A percentile compares a stretch with the other conserved stretches of the same genome.
phyloP scores from a whole-genome alignment of 2,113 vertebrate genomes.

The Bombycilla garrulus region DNA sequence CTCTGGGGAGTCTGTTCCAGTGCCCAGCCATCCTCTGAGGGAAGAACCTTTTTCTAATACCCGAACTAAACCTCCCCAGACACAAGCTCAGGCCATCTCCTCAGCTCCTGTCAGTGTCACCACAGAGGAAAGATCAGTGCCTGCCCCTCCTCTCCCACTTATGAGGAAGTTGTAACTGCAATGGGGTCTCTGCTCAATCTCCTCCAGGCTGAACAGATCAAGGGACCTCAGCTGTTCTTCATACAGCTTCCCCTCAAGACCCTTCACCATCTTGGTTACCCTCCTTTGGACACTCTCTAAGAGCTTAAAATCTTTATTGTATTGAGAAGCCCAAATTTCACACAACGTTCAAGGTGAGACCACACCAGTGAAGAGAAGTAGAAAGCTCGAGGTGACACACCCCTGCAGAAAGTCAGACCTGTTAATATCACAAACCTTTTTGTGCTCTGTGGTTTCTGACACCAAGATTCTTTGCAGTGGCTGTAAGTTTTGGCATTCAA shows the following conservation, averaged over 20 bases:
- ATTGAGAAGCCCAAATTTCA: not conserved
- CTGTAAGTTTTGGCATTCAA: not conserved
- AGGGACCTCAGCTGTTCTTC: not conserved
- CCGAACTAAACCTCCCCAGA: not conserved
- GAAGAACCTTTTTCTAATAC: not conserved
- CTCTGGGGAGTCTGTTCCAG: not conserved
- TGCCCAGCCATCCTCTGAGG: too few relatives aligned
- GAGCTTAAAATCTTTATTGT: not conserved
- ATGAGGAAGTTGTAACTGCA: not conserved
- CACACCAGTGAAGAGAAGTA: not conserved
- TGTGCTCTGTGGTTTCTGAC: not conserved
- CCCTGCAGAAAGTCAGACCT: not conserved
- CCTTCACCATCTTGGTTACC: not conserved
- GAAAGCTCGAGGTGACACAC: not conserved
- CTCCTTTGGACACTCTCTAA: not conserved
- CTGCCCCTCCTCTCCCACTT: not conserved
- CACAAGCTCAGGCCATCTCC: not conserved
- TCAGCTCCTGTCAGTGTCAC: not conserved
- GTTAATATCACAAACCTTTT: not conserved
- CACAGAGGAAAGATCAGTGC: not conserved
- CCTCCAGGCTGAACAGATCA: not conserved
- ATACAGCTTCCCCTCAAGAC: fast-evolving
- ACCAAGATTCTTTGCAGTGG: not conserved
- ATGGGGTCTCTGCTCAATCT: not conserved
- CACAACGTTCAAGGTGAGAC: not conserved